Evolutionary conservation across 1,140 invertebrate species (phyloP), one percentile per base, ranked within the genome.

Genomic region (Drosophila varians): DNA sequence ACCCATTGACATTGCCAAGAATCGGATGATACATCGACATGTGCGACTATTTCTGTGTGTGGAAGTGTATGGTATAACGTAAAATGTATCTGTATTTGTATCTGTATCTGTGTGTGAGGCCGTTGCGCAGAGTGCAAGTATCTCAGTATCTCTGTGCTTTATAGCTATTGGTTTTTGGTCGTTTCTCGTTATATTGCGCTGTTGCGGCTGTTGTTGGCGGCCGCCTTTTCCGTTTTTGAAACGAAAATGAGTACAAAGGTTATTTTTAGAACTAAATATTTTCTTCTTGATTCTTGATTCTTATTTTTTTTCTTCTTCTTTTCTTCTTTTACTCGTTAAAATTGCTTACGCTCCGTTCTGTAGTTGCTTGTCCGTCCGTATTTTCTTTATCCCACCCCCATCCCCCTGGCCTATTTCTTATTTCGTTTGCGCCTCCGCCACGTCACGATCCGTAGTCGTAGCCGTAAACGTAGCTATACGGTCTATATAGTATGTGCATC

Each of bases 241-340:
- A 71, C 57, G 58, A 73, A 86, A 86, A 86, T 86, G 80, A 86
- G 80, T 86, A 86, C 80, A 84, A 65, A 38, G 51, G 80, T 86
- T 86, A 86, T 86, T 86, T 86, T 80, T 86, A 86, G 80, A 86
- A 84, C 74, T 75, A 84, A 86, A 75, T n/a, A 79, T 86, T 75
- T 80, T 84, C 72, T 80, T 76, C 72, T 80, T 76, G 72, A 74
- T 80, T 70, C n/a, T n/a, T n/a, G n/a, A n/a, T n/a, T n/a, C n/a
- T n/a, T n/a, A n/a, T n/a, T n/a, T n/a, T n/a, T n/a, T n/a, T n/a
- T n/a, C n/a, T n/a, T n/a, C n/a, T n/a, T n/a, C n/a, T n/a, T n/a
- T n/a, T n/a, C n/a, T n/a, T n/a, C 4, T 21, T 82, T 86, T 87
- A 87, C 76, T 84, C 80, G 80, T 77, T 84, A 84, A 84, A 72